Base-by-base conservation (phyloP, 2,113 vertebrate species). In the Halichoerus grypus region DNA sequence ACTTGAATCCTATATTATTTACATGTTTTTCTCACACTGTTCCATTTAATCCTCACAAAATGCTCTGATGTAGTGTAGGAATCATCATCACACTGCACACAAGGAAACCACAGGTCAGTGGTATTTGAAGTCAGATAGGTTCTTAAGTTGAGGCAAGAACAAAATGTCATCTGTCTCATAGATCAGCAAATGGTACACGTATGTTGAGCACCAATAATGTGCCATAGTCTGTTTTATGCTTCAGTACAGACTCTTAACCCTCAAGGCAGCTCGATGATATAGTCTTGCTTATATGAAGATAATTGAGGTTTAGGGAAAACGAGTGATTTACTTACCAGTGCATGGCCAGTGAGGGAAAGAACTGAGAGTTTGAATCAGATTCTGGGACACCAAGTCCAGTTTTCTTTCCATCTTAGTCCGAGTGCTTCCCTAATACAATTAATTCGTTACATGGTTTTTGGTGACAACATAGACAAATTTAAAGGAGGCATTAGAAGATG, bases 41-140 rank as follows among this genome's bases (percentile, higher is more conserved):
- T 13, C 95, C 22, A 95, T 55, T 83, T 76, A 59, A 85, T 85
- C 51, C 19, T 94, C 51, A 91, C 22, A 86, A 55, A 96, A 61
- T 0, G 8, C 6, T 76, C 18, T 18, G 8, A 33, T 5, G 1
- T 65, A 46, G 1, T 5, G 5, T 49, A 74, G 39, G 33, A 74
- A 84, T 81, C 79, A 90, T 65, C 3, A 9, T 63, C 8, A 39
- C 31, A 69, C 4, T 81, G 7, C 3, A 18, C 55, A 65, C 4
- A 24, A 71, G 31, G 24, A 93, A 93, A n/a, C 12, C 2, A 57
- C 24, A 46, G 15, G 33, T 74, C 15, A 79, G 46, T 3, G 4
- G 1, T 22, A 49, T 12, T 81, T 59, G 19, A 55, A 81, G 3
- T 91, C 16, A 77, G 5, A 14, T 72, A 76, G 77, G 6, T 90